A percentile compares a stretch with the other conserved stretches of the same genome.
Evolutionary conservation across 2,797 vertebrate genomes (phyloP).

Genomic region (Danio tinwini): DNA sequence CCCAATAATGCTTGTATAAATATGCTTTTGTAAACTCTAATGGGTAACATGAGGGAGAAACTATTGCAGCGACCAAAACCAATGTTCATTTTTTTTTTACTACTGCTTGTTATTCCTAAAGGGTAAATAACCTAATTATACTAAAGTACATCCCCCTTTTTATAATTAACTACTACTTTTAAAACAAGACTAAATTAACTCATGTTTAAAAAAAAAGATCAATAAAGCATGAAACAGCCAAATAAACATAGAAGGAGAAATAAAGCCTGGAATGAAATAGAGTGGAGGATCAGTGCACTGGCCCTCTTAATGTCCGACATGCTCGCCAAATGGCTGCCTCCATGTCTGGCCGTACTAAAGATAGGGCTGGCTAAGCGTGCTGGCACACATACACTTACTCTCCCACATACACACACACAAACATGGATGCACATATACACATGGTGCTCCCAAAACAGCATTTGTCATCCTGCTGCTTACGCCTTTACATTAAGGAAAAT

Average conservation of each 20-base stretch:
- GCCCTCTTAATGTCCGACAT: conserved; percentile 42
- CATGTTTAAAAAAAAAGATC: not conserved
- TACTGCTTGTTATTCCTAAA: not conserved
- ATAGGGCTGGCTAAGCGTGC: conserved; percentile 29
- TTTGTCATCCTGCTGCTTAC: not conserved
- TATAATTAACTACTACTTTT: not conserved
- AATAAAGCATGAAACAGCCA: not conserved
- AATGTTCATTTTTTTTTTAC: conserved; percentile 12
- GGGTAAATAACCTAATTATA: not conserved
- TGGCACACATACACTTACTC: conserved; percentile 9
- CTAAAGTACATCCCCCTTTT: not conserved
- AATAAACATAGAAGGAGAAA: not conserved
- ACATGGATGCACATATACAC: not conserved
- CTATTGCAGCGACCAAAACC: not conserved
- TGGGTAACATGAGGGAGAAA: not conserved
- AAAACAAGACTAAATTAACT: not conserved
- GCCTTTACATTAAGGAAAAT: not conserved
- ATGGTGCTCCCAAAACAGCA: not conserved
- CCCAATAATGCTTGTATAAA: not conserved
- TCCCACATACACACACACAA: conserved; percentile 7
- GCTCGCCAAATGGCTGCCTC: conserved; percentile 51
- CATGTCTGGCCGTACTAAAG: conserved; percentile 37
- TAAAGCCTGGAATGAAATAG: not conserved
- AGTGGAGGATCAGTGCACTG: conserved; percentile 25
- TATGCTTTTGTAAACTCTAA: not conserved